Percentiles rank a stretch among this genome's conserved stretches.
Evolutionary conservation across 1,140 invertebrate genomes (phyloP).

Genomic region (Aleiodes sp.): DNA sequence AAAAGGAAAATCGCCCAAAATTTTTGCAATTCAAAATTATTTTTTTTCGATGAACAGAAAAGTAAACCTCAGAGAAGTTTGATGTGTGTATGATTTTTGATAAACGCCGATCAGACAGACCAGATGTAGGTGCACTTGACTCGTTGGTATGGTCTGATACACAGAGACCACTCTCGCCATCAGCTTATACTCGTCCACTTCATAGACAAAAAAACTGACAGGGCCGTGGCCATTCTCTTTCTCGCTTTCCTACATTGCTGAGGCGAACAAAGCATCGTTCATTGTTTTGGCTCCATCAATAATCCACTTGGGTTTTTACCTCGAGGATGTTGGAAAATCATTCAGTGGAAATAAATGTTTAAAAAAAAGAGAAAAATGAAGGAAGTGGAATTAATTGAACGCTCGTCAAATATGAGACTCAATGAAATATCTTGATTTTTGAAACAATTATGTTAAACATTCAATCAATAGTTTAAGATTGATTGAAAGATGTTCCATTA

Average conservation of each 20-base stretch:
- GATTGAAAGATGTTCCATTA: neutral
- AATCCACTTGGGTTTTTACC: conserved; percentile 58
- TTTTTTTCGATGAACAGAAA: no score
- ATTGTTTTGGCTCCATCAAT: conserved; percentile 61
- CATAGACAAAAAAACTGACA: conserved; percentile 1
- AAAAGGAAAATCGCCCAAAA: no score
- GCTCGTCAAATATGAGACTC: no score
- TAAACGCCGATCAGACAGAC: conserved; percentile 61
- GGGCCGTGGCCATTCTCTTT: no score
- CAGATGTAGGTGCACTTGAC: conserved; percentile 61
- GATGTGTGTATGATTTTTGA: conserved; percentile 59
- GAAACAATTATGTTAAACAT: neutral
- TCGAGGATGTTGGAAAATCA: conserved; percentile 41
- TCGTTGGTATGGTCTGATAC: conserved; percentile 33
- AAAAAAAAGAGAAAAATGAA: neutral
- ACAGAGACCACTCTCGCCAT: neutral
- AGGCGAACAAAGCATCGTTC: conserved; percentile 51
- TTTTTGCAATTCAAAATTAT: no score
- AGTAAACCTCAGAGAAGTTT: conserved; percentile 39
- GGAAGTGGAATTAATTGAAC: neutral
- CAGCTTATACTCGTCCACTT: conserved; percentile 34
- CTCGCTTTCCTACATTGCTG: neutral
- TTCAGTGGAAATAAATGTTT: neutral
- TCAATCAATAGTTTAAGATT: neutral
- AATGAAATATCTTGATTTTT: neutral